Evolutionary conservation across 2,888 invertebrate genomes (phyloP).

Genomic region (Ethmia dodecea): DNA sequence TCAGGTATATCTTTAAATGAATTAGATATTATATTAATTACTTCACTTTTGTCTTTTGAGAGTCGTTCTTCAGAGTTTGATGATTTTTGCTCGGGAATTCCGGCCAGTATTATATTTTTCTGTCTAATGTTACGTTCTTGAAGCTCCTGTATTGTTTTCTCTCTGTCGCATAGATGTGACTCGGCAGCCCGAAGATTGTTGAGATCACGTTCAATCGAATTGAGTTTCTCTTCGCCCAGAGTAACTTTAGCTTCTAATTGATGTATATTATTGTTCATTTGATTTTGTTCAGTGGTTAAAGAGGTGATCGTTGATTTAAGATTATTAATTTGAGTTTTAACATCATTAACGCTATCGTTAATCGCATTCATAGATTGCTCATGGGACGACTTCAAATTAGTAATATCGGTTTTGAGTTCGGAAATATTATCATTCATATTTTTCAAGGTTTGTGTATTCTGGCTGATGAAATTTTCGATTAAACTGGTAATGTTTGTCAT

Average conservation of each 20-base stretch:
- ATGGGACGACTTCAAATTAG: too few relatives aligned
- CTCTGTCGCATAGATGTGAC: too few relatives aligned
- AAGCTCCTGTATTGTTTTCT: too few relatives aligned
- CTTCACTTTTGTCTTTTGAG: too few relatives aligned
- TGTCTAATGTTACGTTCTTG: too few relatives aligned
- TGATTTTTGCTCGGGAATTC: too few relatives aligned
- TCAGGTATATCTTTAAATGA: too few relatives aligned
- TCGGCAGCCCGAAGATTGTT: constrained; percentile 2
- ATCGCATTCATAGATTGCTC: too few relatives aligned
- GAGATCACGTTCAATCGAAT: constrained; percentile 6
- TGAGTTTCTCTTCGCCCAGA: constrained; percentile 8
- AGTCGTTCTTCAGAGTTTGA: too few relatives aligned
- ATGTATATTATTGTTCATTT: constrained; percentile 8
- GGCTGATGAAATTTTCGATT: constrained; percentile 4
- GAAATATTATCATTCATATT: constrained; percentile 15
- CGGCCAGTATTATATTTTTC: too few relatives aligned
- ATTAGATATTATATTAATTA: too few relatives aligned
- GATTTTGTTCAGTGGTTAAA: constrained; percentile 7
- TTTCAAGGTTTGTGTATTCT: constrained; percentile 12
- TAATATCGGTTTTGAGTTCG: constrained; percentile 15
- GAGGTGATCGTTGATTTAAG: constrained; percentile 10
- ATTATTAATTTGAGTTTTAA: constrained; percentile 12
- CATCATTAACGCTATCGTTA: too few relatives aligned
- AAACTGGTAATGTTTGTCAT: constrained; percentile 3
- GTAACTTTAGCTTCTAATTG: constrained; percentile 4